Percentiles rank a stretch among this genome's conserved stretches.
These are phyloP conservation scores for Parazoanthus atlanticus DNA, from an alignment of 92 coral and sea anemone species.

Conservation along the genomic window DNA sequence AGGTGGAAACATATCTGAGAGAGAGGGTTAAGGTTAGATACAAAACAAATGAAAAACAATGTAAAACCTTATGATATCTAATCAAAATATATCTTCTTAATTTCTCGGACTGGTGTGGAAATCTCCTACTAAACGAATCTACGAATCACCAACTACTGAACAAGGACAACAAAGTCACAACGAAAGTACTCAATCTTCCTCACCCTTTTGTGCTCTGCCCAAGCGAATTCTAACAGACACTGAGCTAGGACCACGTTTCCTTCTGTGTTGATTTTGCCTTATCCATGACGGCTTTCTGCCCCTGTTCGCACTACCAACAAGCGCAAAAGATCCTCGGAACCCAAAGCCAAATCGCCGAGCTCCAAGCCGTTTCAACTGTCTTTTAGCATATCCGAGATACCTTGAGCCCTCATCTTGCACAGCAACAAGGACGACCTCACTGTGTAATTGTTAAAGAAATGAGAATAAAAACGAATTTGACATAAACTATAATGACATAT, in stretches of 20 bases:
- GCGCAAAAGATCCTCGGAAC: slow-evolving; percentile 18
- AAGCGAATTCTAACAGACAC: slow-evolving; percentile 34
- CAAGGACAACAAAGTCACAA: no score
- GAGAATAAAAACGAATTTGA: background rate
- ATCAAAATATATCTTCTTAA: no score
- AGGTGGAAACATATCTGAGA: no score
- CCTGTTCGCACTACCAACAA: background rate
- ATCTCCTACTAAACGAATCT: no score
- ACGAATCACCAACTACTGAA: no score
- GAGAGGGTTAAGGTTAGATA: no score
- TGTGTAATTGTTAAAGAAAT: background rate
- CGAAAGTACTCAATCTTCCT: background rate
- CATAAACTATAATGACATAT: background rate
- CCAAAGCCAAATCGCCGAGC: slow-evolving; percentile 28
- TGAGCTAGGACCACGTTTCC: slow-evolving; percentile 29
- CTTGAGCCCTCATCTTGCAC: slow-evolving; percentile 27
- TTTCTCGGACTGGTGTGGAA: no score
- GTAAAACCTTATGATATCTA: no score
- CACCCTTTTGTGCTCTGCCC: slow-evolving; percentile 21
- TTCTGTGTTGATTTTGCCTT: slow-evolving; percentile 23
- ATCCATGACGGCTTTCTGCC: slow-evolving; percentile 26
- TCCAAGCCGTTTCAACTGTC: slow-evolving; percentile 24
- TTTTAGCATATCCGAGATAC: slow-evolving; percentile 19
- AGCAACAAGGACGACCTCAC: slow-evolving; percentile 11
- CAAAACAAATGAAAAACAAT: no score